Percentiles rank a stretch among this genome's conserved stretches.
phyloP scores from a whole-genome alignment of 1,140 invertebrate genomes.

The Vanessa atalanta region DNA sequence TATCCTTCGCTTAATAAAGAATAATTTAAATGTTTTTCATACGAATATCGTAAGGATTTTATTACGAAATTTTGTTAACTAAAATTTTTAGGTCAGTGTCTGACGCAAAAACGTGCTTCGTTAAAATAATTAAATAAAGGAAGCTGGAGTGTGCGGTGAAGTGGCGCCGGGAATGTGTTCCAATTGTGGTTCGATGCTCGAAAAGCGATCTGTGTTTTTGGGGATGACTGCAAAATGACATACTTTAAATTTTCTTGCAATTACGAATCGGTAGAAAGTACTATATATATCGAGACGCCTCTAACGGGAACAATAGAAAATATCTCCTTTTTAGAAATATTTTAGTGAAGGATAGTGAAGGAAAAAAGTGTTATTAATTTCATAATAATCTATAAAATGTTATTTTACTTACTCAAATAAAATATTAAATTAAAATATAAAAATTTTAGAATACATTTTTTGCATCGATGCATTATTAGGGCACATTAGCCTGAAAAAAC shows the following conservation, averaged over 20 bases:
- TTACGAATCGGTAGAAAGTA: slow-evolving; percentile 5
- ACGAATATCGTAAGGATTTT: slow-evolving; percentile 2
- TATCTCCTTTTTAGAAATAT: too few relatives aligned
- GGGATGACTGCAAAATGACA: slow-evolving; percentile 22
- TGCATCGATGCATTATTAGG: background rate
- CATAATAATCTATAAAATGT: background rate
- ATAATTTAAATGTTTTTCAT: background rate
- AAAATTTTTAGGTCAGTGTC: slow-evolving; percentile 41
- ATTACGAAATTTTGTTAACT: slow-evolving; percentile 13
- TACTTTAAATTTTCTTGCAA: slow-evolving; percentile 4
- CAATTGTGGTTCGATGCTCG: slow-evolving; percentile 57
- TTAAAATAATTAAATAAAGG: slow-evolving; percentile 47
- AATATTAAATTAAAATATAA: background rate
- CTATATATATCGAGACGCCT: too few relatives aligned
- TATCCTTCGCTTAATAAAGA: background rate
- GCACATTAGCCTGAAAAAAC: slow-evolving; percentile 9
- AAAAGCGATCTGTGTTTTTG: slow-evolving; percentile 37
- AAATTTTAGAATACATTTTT: background rate
- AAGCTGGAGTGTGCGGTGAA: slow-evolving; percentile 10
- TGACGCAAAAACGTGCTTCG: slow-evolving; percentile 52
- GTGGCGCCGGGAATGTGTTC: slow-evolving; percentile 51
- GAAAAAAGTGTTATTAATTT: too few relatives aligned
- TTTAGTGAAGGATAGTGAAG: too few relatives aligned
- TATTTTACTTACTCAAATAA: background rate
- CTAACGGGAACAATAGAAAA: too few relatives aligned